Evolutionary conservation across 2,888 invertebrate species (phyloP), one percentile per base, ranked within the genome.

Genomic region (Sinohyriopsis cumingii): DNA sequence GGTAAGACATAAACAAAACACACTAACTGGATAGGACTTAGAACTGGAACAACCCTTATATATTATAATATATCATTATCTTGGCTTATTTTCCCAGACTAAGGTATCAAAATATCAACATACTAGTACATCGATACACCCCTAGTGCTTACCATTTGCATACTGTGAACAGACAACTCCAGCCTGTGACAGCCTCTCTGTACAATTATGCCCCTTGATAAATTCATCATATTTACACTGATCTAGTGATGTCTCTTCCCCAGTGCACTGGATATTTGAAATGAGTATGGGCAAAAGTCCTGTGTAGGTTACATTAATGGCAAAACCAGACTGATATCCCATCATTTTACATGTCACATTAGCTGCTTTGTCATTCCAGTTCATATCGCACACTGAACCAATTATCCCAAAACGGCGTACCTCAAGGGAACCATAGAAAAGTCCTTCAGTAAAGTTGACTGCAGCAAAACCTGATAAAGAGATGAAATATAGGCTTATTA

Each of bases 281-380:
- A 82, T 56, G 12, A 83, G 68, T 60, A 82, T 76, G 1, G 82
- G 83, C 15, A 70, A 60, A 4, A 64, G 73, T 18, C 57, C 70
- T 24, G 60, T 66, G 54, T 73, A 75, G 9, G 77, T 76, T 9
- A 78, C 78, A 28, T 72, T 75, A 22, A 77, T 78, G 19, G 82
- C 80, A 76, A 77, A 79, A 55, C 79, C 77, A 60, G 68, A 65
- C 78, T 71, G 57, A 62, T 68, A 92, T 57, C 92, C 92, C 3
- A 92, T 87, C 73, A 92, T 91, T 73, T 85, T 87, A 84, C 92
- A 92, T 19, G 92, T 89, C 24, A 92, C 88, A 67, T 89, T 85
- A 20, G 92, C 92, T 85, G 92, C 92, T 33, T 88, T 88, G 19
- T 92, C 84, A 63, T 88, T 90, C 92, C 92, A 92, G 61, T 88